Percentiles rank a stretch among this genome's conserved stretches.
Conservation (phyloP, 2,888 invertebrate species). For the Pteria penguin region DNA sequence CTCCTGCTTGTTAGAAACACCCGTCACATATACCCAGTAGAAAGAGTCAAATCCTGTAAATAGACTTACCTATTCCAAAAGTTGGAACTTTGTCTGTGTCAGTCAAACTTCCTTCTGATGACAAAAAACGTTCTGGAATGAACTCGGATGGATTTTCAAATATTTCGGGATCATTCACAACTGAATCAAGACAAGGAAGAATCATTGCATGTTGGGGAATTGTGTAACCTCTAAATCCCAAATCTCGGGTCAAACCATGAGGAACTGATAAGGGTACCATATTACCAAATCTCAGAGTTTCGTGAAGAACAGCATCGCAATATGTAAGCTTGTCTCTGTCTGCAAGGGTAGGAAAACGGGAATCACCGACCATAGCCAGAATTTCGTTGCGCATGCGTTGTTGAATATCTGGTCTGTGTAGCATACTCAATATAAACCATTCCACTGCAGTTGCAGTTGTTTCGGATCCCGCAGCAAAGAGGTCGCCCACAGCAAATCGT, state of each 20-base stretch:
- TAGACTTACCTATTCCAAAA: conserved; percentile 6
- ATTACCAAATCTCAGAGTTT: background rate
- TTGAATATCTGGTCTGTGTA: conserved; percentile 1
- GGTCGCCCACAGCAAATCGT: too few species aligned
- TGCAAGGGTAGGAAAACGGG: background rate
- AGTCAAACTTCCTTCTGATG: background rate
- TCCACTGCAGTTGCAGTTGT: conserved; percentile 1
- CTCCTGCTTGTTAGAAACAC: too few species aligned
- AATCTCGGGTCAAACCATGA: background rate
- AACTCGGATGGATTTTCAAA: background rate
- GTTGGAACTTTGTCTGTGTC: background rate
- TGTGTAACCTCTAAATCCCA: conserved; percentile 1
- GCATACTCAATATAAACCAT: conserved; percentile 2
- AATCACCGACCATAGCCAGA: background rate
- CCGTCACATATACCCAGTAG: too few species aligned
- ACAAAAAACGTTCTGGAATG: background rate
- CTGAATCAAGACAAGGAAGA: background rate
- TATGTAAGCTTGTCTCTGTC: too few species aligned
- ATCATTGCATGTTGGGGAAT: background rate
- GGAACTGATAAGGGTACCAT: background rate
- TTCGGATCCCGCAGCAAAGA: conserved; percentile 11
- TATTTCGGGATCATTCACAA: background rate
- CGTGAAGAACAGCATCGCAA: background rate
- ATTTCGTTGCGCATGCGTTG: conserved; percentile 10
- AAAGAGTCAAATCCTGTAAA: too few species aligned